phyloP scores from a whole-genome alignment of 2,888 invertebrate genomes.

The Acrocyrtus sp. region DNA sequence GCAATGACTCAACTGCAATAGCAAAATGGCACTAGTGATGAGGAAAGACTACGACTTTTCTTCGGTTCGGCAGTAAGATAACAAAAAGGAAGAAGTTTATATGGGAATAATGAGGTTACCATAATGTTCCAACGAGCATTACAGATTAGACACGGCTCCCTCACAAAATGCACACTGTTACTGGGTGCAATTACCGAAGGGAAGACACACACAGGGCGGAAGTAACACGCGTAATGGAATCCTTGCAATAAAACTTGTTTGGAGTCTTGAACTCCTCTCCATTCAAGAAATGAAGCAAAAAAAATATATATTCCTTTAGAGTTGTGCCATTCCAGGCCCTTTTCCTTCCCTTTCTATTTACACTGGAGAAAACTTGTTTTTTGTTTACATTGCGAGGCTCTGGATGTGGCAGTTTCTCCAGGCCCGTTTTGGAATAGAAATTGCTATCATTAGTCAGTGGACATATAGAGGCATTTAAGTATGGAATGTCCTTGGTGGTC shows the following conservation, averaged over 20 bases:
- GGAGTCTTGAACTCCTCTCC: background rate
- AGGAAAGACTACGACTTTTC: too few relatives aligned
- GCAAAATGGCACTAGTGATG: too few relatives aligned
- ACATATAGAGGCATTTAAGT: constrained; percentile 1
- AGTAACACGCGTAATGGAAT: constrained; percentile 35
- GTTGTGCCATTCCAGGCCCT: too few relatives aligned
- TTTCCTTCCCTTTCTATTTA: too few relatives aligned
- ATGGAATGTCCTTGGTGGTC: constrained; percentile 12
- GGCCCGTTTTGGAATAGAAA: constrained; percentile 13
- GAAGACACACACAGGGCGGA: constrained; percentile 7
- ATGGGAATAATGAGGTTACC: constrained; percentile 30
- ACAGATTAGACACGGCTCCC: background rate
- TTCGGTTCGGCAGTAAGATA: too few relatives aligned
- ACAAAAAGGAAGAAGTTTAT: constrained; percentile 11
- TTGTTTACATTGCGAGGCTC: constrained; percentile 8
- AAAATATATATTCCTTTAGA: background rate
- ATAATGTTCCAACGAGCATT: constrained; percentile 17
- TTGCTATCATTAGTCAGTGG: constrained; percentile 14
- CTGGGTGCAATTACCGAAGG: background rate
- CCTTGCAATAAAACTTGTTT: constrained; percentile 4
- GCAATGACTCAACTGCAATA: background rate
- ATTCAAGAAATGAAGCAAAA: too few relatives aligned
- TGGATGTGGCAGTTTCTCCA: constrained; percentile 1
- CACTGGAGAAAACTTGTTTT: constrained; percentile 10
- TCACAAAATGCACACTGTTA: too few relatives aligned